Percentiles rank a stretch among this genome's conserved stretches.
These are phyloP conservation scores for Cyclina sinensis DNA, from an alignment of 1,140 invertebrate genomes.

Conservation along the genomic window DNA sequence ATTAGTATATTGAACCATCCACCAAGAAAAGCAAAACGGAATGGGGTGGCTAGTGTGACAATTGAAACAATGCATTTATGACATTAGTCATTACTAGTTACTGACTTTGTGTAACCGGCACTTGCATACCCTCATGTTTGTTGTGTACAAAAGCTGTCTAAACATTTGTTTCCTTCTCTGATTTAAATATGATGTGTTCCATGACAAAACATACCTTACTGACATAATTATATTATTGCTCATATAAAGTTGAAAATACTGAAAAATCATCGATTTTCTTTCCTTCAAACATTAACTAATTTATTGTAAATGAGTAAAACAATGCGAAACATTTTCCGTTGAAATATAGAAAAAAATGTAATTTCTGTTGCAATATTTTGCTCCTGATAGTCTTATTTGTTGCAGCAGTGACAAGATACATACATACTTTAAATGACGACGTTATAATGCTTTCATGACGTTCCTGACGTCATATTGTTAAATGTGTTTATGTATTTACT, in stretches of 20 bases:
- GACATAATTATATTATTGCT: constrained; percentile 35
- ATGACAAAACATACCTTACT: constrained; percentile 20
- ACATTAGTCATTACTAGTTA: constrained; percentile 17
- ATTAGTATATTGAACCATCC: constrained; percentile 25
- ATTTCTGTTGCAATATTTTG: constrained; percentile 23
- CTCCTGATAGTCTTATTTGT: constrained; percentile 16
- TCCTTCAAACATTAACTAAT: constrained; percentile 20
- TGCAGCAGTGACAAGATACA: constrained; percentile 6
- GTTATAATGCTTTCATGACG: constrained; percentile 22
- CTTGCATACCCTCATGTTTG: constrained; percentile 30
- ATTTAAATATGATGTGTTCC: constrained; percentile 36
- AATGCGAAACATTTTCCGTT: constrained; percentile 24
- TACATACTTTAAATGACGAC: neutral
- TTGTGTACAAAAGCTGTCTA: constrained; percentile 27
- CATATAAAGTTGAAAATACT: constrained; percentile 20
- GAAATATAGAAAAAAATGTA: constrained; percentile 20
- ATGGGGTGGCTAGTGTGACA: constrained; percentile 9
- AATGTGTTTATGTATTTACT: constrained; percentile 16
- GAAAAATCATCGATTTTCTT: constrained; percentile 24
- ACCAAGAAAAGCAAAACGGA: constrained; percentile 10
- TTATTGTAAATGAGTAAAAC: constrained; percentile 29
- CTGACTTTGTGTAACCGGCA: constrained; percentile 28
- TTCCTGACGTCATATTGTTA: constrained; percentile 19
- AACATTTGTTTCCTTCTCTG: constrained; percentile 36
- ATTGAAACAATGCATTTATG: constrained; percentile 38